Evolutionary conservation across 2,113 vertebrate genomes (phyloP), one percentile per base, ranked within the genome.

Genomic region (Ciconia maguari): DNA sequence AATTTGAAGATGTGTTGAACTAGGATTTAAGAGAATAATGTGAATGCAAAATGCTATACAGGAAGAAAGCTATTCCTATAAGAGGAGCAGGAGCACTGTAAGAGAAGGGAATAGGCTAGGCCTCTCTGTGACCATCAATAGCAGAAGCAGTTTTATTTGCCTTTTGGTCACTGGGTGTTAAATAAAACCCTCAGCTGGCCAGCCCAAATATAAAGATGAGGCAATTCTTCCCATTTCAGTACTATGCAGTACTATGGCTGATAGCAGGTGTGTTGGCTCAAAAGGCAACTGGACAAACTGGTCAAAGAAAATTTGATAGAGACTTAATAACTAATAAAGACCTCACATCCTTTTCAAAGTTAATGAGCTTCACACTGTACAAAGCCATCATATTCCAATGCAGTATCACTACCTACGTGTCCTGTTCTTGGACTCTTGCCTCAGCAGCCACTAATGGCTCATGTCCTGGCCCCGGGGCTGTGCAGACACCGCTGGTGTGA

Each of bases 401-500:
- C 36, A 32, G 57, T 16, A 29, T 29, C 41, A 49, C 36, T 16
- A 10, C 26, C 2, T 12, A 1, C 0, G 0, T 6, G 12, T 13
- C 60, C 41, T 38, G n/a, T 25, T 54, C 44, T 36, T 55, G 30
- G 12, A 5, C 24, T 49, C 48, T 30, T 22, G 68, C 44, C 58
- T 72, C 49, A 55, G 38, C 42, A 76, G 62, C 70, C 3, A 7
- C n/a, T 15, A 7, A 5, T 2, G 10, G 16, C 41, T 58, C 8
- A 0, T 4, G 21, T 58, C 58, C 30, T 0, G 0, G 14, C 36
- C 24, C 2, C 0, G 2, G 25, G 48, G 44, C 36, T 48, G 12
- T 9, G 4, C 55, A 75, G 44, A 15, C 17, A 22, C 27, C 36
- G 34, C 60, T 48, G 32, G 6, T 51, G 46, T 21, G 8, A 41